Percentiles rank a stretch among this genome's conserved stretches.
Conservation (phyloP, 1,140 invertebrate genomes). For the Euborellia annulipes region DNA sequence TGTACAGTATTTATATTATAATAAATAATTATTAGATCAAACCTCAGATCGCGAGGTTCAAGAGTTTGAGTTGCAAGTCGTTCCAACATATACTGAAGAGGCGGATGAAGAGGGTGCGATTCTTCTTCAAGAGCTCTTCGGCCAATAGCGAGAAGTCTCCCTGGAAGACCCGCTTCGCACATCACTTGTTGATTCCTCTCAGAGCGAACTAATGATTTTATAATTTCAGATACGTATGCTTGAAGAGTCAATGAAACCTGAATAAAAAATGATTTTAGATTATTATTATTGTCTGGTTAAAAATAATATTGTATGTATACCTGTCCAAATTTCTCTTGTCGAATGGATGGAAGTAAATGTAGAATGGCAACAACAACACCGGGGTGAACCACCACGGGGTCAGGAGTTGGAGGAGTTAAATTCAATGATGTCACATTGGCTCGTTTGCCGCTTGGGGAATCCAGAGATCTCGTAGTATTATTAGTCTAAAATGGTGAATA, state of each 20-base stretch:
- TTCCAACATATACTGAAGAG: conserved; percentile 91
- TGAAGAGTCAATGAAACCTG: conserved; percentile 50
- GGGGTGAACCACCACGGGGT: conserved; percentile 88
- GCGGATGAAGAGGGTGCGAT: conserved; percentile 73
- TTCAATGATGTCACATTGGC: conserved; percentile 49
- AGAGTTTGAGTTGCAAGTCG: conserved; percentile 85
- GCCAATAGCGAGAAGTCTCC: conserved; percentile 63
- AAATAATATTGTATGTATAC: conserved; percentile 17
- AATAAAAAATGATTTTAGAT: background rate
- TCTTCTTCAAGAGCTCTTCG: conserved; percentile 74
- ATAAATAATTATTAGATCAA: conserved; percentile 13
- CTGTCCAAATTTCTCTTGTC: conserved; percentile 27
- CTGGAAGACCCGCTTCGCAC: conserved; percentile 85
- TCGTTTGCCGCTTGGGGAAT: conserved; percentile 33
- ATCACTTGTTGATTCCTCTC: conserved; percentile 96
- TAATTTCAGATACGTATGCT: conserved; percentile 68
- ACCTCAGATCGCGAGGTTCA: conserved; percentile 81
- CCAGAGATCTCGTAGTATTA: conserved; percentile 22
- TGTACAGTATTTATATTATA: too few species aligned
- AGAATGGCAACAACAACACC: conserved; percentile 91
- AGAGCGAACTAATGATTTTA: conserved; percentile 81
- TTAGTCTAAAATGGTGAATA: background rate
- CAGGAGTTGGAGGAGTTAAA: conserved; percentile 55
- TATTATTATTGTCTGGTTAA: too few species aligned
- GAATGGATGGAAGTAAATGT: conserved; percentile 75